phyloP scores from a whole-genome alignment of 2,797 vertebrate genomes.

The Okamejei kenojei region DNA sequence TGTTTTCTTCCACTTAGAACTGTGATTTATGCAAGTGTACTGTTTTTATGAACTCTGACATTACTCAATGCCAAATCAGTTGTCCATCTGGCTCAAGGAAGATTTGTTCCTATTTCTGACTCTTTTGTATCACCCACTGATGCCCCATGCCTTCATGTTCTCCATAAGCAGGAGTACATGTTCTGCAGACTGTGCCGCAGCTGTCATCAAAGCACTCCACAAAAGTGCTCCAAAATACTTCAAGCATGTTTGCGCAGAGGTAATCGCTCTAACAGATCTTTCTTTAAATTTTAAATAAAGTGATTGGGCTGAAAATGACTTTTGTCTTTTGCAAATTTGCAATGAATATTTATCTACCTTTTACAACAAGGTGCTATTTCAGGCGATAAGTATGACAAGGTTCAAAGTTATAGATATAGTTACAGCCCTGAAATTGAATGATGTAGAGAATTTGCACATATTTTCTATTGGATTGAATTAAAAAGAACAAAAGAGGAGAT shows the following conservation, averaged over 20 bases:
- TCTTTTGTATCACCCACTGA: conserved; percentile 1
- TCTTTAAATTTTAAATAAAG: background rate
- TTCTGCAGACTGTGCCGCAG: conserved; percentile 18
- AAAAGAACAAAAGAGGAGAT: background rate
- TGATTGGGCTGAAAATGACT: background rate
- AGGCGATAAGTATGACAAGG: background rate
- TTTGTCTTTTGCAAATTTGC: background rate
- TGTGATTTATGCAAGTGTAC: background rate
- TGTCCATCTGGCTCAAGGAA: conserved; percentile 29
- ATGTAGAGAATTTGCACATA: background rate
- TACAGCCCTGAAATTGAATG: background rate
- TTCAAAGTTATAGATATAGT: background rate
- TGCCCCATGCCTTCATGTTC: conserved; percentile 1
- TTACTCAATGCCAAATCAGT: conserved; percentile 22
- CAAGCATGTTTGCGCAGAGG: background rate
- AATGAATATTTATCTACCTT: background rate
- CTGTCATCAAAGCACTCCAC: background rate
- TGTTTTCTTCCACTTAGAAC: background rate
- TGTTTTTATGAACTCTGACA: background rate
- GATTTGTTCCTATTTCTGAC: conserved; percentile 24
- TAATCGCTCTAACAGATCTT: background rate
- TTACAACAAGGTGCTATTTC: background rate
- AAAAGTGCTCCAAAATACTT: background rate
- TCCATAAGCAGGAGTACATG: conserved; percentile 4
- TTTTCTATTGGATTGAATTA: background rate